Percentiles rank a stretch among this genome's conserved stretches.
These are phyloP conservation scores for Venustoraphidia nigricollis DNA, from an alignment of 2,888 invertebrate genomes.

Conservation along the genomic window DNA sequence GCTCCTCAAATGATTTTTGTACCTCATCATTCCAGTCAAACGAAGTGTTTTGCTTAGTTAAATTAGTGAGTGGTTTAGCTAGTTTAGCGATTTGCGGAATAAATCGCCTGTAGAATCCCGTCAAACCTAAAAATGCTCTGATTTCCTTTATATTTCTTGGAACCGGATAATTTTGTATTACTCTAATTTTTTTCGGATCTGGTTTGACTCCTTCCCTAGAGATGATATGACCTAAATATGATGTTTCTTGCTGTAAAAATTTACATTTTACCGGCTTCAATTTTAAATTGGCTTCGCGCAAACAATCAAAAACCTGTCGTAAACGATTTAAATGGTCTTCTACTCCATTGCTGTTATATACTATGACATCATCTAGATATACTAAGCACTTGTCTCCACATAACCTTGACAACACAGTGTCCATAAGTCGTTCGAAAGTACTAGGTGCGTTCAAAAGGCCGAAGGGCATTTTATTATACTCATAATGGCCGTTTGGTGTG, in stretches of 20 bases:
- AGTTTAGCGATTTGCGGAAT: constrained; percentile 8
- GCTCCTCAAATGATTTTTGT: constrained; percentile 8
- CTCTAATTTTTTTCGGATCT: constrained; percentile 7
- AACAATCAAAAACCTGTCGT: background rate
- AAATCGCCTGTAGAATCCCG: constrained; percentile 13
- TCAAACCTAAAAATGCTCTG: constrained; percentile 10
- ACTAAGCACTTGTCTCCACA: constrained; percentile 9
- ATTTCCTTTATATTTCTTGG: constrained; percentile 3
- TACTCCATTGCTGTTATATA: constrained; percentile 2
- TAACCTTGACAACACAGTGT: constrained; percentile 14
- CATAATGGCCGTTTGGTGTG: constrained; percentile 11
- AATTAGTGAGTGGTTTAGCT: constrained; percentile 9
- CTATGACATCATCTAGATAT: constrained; percentile 11
- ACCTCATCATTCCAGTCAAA: constrained; percentile 9
- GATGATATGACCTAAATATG: constrained; percentile 11
- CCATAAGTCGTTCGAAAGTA: constrained; percentile 18
- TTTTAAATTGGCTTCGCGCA: constrained; percentile 6
- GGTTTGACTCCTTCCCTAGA: constrained; percentile 9
- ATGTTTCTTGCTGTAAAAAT: constrained; percentile 6
- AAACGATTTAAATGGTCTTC: constrained; percentile 1
- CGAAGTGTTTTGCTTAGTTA: constrained; percentile 5
- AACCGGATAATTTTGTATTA: constrained; percentile 8
- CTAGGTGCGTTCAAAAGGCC: constrained; percentile 17
- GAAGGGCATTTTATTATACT: constrained; percentile 15
- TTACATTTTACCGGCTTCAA: constrained; percentile 11